phyloP scores from a whole-genome alignment of 2,113 vertebrate genomes.

The Phylloscopus whistleri region DNA sequence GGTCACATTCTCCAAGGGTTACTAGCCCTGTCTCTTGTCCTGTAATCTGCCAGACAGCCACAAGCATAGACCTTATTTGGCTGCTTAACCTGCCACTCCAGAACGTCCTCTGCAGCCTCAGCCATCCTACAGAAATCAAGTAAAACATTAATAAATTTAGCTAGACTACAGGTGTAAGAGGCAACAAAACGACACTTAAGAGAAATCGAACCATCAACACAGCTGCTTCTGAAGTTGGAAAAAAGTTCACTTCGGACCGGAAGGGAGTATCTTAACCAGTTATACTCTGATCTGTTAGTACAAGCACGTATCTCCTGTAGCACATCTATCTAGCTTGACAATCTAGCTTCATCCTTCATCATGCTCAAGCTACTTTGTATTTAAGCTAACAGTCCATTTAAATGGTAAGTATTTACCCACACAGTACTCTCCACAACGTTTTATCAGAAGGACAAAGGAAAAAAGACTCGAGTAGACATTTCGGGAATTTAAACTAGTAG shows the following conservation, averaged over 20 bases:
- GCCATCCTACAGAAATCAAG: neutral
- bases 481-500: neutral
- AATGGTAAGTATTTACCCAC: neutral
- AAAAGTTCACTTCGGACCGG: neutral
- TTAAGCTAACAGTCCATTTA: neutral
- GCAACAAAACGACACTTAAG: neutral
- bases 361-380: neutral
- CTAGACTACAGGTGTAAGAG: neutral
- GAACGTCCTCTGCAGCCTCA: neutral
- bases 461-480: neutral
- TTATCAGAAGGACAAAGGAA: neutral
- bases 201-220: neutral
- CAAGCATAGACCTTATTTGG: neutral
- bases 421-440: neutral
- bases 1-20: neutral
- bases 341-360: neutral
- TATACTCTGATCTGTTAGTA: neutral
- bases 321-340: neutral
- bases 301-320: neutral
- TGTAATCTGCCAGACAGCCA: neutral
- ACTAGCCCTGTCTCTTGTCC: neutral
- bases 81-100: neutral
- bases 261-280: neutral
- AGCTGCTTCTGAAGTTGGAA: neutral
- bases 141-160: neutral